Evolutionary conservation across 2,888 invertebrate genomes (phyloP).

Genomic region (Imbricaverruca yamaguchii): DNA sequence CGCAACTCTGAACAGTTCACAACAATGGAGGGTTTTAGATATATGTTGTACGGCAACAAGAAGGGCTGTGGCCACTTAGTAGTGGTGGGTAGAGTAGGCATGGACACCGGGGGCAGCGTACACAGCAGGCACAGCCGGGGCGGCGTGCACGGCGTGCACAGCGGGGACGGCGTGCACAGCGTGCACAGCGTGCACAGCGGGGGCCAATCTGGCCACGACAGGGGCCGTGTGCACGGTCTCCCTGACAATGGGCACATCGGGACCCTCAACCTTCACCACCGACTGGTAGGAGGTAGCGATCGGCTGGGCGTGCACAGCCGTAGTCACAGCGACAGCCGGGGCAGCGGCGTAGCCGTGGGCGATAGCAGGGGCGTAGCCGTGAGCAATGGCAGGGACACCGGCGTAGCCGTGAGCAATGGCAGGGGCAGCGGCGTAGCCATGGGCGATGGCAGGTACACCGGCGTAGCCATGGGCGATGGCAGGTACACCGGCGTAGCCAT

Average conservation of each 20-base stretch:
- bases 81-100: too few relatives aligned
- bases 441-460: neutral
- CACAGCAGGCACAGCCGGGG: neutral
- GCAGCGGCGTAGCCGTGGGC: constrained; percentile 9
- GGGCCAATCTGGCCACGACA: neutral
- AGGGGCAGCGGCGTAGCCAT: neutral
- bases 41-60: too few relatives aligned
- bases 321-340: constrained; percentile 4
- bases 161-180: neutral
- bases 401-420: constrained; percentile 12
- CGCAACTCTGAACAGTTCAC: too few relatives aligned
- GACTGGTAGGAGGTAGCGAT: neutral
- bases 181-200: neutral
- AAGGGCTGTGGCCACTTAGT: too few relatives aligned
- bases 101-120: constrained; percentile 25
- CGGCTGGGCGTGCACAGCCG: neutral
- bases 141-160: neutral
- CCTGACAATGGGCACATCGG: neutral
- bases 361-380: neutral
- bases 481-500: neutral
- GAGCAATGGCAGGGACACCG: neutral
- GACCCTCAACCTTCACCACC: constrained; percentile 5
- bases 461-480: neutral
- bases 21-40: too few relatives aligned
- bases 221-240: constrained; percentile 7